These are phyloP conservation scores for Cistogaster globosa DNA, from an alignment of 2,888 invertebrate genomes.

Conservation along the genomic window DNA sequence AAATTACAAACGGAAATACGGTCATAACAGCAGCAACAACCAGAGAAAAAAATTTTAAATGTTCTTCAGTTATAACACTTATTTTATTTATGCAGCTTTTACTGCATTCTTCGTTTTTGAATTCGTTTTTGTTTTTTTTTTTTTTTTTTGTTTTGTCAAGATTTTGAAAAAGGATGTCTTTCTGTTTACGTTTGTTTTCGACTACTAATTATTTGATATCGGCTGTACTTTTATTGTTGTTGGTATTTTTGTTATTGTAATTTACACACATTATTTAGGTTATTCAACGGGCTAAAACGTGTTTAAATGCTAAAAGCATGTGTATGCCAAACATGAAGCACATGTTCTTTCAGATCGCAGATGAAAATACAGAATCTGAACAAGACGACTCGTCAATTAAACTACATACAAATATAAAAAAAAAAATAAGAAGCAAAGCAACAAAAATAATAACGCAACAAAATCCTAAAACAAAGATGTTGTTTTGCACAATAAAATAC, in stretches of 20 bases:
- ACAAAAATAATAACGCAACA: slow-evolving; percentile 35
- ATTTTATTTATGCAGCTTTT: slow-evolving; percentile 32
- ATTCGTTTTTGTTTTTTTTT: slow-evolving; percentile 10
- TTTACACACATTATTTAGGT: slow-evolving; percentile 69
- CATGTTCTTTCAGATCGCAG: slow-evolving; percentile 59
- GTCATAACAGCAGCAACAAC: slow-evolving; percentile 45
- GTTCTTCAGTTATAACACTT: slow-evolving; percentile 56
- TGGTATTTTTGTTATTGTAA: slow-evolving; percentile 51
- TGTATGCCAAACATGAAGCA: slow-evolving; percentile 68
- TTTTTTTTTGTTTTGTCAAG: slow-evolving; percentile 35
- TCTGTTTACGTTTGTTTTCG: slow-evolving; percentile 38
- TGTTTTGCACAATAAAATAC: neutral
- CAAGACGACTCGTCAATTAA: slow-evolving; percentile 64
- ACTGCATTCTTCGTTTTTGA: slow-evolving; percentile 7
- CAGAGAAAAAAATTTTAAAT: slow-evolving; percentile 33
- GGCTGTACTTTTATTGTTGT: slow-evolving; percentile 66
- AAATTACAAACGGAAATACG: slow-evolving; percentile 72
- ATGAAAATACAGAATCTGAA: slow-evolving; percentile 37
- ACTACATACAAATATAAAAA: too few relatives aligned
- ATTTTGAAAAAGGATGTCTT: slow-evolving; percentile 51
- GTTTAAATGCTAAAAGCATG: slow-evolving; percentile 68
- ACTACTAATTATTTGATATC: slow-evolving; percentile 64
- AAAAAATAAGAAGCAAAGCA: slow-evolving; percentile 67
- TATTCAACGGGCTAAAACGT: slow-evolving; percentile 69
- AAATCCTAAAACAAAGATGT: slow-evolving; percentile 54